A percentile compares a stretch with the other conserved stretches of the same genome.
phyloP scores from a whole-genome alignment of 2,797 vertebrate species.

The Hydrocynus forskahlii region DNA sequence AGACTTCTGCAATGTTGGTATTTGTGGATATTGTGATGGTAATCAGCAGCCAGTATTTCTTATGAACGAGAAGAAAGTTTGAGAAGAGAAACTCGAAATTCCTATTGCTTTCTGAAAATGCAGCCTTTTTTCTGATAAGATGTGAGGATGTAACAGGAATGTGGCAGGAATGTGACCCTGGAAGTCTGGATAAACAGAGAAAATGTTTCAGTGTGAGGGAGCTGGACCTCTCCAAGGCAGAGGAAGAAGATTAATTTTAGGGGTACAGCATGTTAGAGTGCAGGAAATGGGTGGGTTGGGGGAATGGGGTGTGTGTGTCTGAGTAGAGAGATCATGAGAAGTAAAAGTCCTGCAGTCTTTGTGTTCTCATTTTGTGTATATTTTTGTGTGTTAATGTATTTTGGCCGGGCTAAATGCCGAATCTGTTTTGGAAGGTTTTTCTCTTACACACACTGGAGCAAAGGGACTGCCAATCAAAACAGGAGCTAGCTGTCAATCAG shows the following conservation, averaged over 20 bases:
- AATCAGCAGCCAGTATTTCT: no score
- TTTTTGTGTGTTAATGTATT: constrained; percentile 26
- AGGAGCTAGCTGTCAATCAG: not conserved
- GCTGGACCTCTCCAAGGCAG: constrained; percentile 45
- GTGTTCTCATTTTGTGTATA: constrained; percentile 25
- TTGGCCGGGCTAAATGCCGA: not conserved
- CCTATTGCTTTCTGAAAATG: constrained; percentile 50
- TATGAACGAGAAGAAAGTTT: no score
- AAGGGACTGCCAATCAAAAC: constrained; percentile 39
- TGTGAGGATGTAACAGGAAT: constrained; percentile 63
- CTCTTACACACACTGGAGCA: constrained; percentile 53
- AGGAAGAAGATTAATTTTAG: constrained; percentile 54
- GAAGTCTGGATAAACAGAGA: constrained; percentile 75
- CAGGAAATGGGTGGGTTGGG: no score
- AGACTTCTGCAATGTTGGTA: no score
- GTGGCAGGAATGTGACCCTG: constrained; percentile 75
- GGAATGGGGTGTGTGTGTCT: constrained; percentile 43
- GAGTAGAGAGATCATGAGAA: constrained; percentile 68
- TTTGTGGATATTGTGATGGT: no score
- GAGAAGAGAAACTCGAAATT: constrained; percentile 68
- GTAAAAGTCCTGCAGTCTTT: constrained; percentile 41
- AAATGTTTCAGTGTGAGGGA: constrained; percentile 42
- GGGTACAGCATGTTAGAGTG: constrained; percentile 42
- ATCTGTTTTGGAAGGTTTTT: not conserved
- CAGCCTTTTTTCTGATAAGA: constrained; percentile 69